Evolutionary conservation across 2,113 vertebrate species (phyloP).

Genomic region (Guaruba guarouba): DNA sequence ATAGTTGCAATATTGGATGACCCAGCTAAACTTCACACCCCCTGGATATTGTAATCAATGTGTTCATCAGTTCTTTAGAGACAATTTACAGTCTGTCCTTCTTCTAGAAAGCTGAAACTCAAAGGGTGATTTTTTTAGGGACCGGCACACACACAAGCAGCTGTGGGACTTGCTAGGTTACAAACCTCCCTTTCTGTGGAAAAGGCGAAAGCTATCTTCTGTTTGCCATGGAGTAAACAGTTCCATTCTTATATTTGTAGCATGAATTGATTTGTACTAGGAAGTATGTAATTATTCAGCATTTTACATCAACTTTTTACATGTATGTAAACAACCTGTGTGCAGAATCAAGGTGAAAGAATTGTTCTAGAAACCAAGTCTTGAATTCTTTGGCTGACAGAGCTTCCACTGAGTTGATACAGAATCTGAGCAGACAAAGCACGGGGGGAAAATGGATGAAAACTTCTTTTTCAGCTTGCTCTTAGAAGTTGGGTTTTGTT

Average conservation of each 20-base stretch:
- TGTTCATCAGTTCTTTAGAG: not conserved
- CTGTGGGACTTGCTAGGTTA: not conserved
- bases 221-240: not conserved
- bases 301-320: not conserved
- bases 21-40: not conserved
- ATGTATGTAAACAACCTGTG: rapidly evolving
- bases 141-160: not conserved
- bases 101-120: not conserved
- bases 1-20: not conserved
- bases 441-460: not conserved
- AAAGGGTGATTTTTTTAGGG: not conserved
- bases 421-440: not conserved
- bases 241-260: not conserved
- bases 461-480: not conserved
- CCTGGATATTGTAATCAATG: not conserved
- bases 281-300: too few species aligned
- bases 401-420: rapidly evolving
- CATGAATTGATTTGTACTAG: not conserved
- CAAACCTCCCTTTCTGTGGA: not conserved
- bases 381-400: not conserved
- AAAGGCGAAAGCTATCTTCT: not conserved
- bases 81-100: rapidly evolving
- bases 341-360: not conserved
- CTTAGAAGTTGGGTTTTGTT: not conserved
- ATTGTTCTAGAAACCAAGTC: not conserved